These are phyloP conservation scores for Trachelus troglodyta DNA, from an alignment of 2,888 invertebrate species.

Conservation along the genomic window DNA sequence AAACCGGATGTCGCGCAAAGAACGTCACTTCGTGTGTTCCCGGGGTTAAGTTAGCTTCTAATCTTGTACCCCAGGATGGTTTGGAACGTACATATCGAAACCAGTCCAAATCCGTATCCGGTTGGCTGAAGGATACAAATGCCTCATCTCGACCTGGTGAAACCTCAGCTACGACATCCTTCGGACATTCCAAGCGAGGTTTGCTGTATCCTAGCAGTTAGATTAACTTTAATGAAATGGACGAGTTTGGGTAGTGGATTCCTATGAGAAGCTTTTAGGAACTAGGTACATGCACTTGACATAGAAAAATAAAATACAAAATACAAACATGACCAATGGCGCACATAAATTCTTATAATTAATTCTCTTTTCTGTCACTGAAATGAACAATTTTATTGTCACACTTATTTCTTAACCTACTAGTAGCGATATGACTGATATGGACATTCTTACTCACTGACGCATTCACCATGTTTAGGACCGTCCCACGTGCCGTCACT, in stretches of 20 bases:
- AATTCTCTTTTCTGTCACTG: not conserved
- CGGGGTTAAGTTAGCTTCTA: slow-evolving; percentile 67
- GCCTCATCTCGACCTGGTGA: slow-evolving; percentile 65
- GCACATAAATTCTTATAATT: not conserved
- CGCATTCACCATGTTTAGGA: slow-evolving; percentile 65
- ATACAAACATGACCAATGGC: not conserved
- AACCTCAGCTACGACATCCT: slow-evolving; percentile 66
- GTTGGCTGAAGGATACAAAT: slow-evolving; percentile 68
- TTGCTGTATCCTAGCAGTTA: slow-evolving; percentile 64
- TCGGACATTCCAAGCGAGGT: slow-evolving; percentile 69
- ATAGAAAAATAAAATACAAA: not conserved
- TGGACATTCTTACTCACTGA: slow-evolving; percentile 58
- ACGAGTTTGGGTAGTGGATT: not conserved
- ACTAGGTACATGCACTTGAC: not conserved
- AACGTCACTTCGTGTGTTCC: slow-evolving; percentile 68
- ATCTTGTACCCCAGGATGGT: slow-evolving; percentile 68
- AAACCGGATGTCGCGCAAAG: slow-evolving; percentile 67
- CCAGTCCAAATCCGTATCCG: slow-evolving; percentile 70
- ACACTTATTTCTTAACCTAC: not conserved
- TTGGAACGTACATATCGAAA: slow-evolving; percentile 67
- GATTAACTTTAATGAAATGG: not conserved
- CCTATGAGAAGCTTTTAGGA: not conserved
- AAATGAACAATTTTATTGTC: not conserved
- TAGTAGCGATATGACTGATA: not conserved
- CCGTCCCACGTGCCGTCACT: slow-evolving; percentile 67